phyloP scores from a whole-genome alignment of 2,797 vertebrate genomes.

The Mallotus villosus region DNA sequence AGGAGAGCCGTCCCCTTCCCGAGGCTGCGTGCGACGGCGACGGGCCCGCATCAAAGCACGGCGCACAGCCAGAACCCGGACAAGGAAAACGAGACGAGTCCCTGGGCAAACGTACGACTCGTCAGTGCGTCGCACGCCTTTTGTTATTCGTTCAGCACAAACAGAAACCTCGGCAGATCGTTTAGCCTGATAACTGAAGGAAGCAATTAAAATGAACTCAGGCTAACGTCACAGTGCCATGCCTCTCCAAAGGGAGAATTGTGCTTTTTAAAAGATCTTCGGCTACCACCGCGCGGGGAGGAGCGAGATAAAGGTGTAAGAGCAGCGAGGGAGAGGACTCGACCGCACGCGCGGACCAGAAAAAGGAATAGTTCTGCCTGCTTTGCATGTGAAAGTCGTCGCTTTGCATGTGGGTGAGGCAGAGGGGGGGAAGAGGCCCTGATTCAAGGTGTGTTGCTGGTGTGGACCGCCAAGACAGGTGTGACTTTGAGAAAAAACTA shows the following conservation, averaged over 20 bases:
- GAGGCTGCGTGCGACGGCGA: not conserved
- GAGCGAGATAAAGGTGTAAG: constrained; percentile 3
- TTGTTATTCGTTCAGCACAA: constrained; percentile 37
- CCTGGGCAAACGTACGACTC: not conserved
- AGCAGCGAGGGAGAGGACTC: not conserved
- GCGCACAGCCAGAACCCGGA: not conserved
- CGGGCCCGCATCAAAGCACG: not conserved
- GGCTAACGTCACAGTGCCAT: constrained; percentile 26
- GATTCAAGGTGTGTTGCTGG: not conserved
- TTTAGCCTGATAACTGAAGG: constrained; percentile 23
- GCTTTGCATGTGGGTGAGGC: constrained; percentile 21
- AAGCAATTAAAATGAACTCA: constrained; percentile 36
- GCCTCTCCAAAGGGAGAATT: constrained; percentile 21
- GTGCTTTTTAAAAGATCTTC: constrained; percentile 31
- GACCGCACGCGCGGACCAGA: constrained; percentile 4
- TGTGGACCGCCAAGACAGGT: not conserved
- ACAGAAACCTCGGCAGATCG: constrained; percentile 18
- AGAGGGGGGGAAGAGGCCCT: not conserved
- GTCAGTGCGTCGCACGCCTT: constrained; percentile 5
- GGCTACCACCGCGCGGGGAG: constrained; percentile 10
- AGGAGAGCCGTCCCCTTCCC: too few species aligned
- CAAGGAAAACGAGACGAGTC: not conserved
- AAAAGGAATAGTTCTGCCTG: constrained; percentile 17
- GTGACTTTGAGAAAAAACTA: not conserved
- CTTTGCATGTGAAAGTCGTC: constrained; percentile 35